Conservation (phyloP, 2,888 invertebrate species). For the Cerceris rybyensis region DNA sequence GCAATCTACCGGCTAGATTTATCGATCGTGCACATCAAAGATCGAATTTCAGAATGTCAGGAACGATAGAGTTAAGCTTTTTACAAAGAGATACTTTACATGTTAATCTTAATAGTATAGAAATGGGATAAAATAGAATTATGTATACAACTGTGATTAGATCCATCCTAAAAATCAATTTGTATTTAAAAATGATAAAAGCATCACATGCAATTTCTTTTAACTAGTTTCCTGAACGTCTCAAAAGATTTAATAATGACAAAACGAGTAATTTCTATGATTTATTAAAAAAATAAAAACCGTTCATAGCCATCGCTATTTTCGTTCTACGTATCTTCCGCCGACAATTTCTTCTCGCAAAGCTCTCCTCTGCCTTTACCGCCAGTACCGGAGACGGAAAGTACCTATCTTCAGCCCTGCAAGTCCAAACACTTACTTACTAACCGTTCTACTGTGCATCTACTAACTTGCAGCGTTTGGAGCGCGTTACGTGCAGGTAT, state of each 20-base stretch:
- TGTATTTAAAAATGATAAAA: too few species aligned
- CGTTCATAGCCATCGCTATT: conserved; percentile 56
- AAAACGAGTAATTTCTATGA: conserved; percentile 4
- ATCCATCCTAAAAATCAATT: too few species aligned
- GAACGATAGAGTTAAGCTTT: too few species aligned
- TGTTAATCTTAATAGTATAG: too few species aligned
- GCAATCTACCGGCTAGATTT: too few species aligned
- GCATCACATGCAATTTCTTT: too few species aligned
- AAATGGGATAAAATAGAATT: too few species aligned
- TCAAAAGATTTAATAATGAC: not conserved
- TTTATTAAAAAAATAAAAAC: not conserved
- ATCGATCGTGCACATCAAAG: too few species aligned
- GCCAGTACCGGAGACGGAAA: conserved; percentile 65
- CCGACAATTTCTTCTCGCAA: conserved; percentile 68
- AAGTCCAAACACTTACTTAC: conserved; percentile 65
- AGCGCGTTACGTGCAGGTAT: conserved; percentile 13
- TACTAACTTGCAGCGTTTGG: conserved; percentile 37
- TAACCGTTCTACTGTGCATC: conserved; percentile 57
- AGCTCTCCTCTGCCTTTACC: conserved; percentile 63
- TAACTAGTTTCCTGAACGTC: too few species aligned
- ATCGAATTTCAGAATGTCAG: too few species aligned
- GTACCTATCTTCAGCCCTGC: conserved; percentile 66
- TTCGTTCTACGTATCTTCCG: conserved; percentile 57
- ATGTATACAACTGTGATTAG: too few species aligned
- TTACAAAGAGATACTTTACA: too few species aligned